These are phyloP conservation scores for Thymelicus acteon DNA, from an alignment of 2,888 invertebrate genomes.

Conservation along the genomic window DNA sequence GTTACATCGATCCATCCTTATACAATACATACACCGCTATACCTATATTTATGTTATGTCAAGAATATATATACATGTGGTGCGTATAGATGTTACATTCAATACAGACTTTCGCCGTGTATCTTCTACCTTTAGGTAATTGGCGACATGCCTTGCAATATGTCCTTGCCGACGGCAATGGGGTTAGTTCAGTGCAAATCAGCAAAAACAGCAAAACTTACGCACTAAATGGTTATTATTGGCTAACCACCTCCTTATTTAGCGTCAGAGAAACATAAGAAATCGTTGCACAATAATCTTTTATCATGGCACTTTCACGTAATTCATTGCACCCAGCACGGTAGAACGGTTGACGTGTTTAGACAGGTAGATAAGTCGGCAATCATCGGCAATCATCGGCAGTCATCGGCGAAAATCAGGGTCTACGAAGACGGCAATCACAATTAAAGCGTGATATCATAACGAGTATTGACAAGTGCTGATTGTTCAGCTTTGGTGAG, in stretches of 20 bases:
- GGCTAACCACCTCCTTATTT: conserved; percentile 1
- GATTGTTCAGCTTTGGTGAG: conserved; percentile 17
- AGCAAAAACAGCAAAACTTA: not conserved
- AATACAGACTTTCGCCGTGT: too few relatives aligned
- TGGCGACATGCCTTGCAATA: too few relatives aligned
- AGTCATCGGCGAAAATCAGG: conserved; percentile 18
- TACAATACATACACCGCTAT: too few relatives aligned
- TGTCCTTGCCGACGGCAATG: not conserved
- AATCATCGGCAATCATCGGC: conserved; percentile 12
- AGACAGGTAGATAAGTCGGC: conserved; percentile 4
- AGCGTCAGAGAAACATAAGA: conserved; percentile 13
- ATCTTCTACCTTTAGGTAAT: too few relatives aligned
- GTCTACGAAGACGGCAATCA: conserved; percentile 43
- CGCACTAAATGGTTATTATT: not conserved
- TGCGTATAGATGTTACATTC: too few relatives aligned
- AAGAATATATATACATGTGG: too few relatives aligned
- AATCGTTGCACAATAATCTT: conserved; percentile 25
- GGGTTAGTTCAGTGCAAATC: not conserved
- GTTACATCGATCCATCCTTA: too few relatives aligned
- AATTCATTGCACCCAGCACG: conserved; percentile 16
- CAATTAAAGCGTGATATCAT: conserved; percentile 48
- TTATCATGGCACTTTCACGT: conserved; percentile 25
- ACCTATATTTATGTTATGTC: too few relatives aligned
- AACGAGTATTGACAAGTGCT: conserved; percentile 23
- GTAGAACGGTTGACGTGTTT: conserved; percentile 16